Conservation (phyloP, 2,113 vertebrate species). For the Vombatus ursinus region DNA sequence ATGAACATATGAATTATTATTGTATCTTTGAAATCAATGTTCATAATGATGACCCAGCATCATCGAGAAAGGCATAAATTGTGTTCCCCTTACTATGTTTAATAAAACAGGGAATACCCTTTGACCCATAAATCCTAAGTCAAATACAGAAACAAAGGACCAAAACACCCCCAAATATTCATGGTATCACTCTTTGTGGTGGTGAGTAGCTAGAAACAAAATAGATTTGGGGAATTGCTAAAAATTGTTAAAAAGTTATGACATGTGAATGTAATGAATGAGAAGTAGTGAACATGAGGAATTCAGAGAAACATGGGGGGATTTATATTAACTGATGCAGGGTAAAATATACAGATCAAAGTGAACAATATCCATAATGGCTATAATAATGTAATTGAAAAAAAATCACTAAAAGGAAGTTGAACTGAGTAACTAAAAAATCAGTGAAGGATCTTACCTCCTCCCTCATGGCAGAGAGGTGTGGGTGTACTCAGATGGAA, state of each 20-base stretch:
- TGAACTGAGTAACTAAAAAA: neutral
- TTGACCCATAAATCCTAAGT: neutral
- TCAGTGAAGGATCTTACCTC: neutral
- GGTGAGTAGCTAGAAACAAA: neutral
- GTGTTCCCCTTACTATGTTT: neutral
- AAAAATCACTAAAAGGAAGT: neutral
- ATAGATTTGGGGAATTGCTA: neutral
- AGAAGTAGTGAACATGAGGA: neutral
- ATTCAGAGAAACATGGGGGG: neutral
- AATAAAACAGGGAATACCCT: neutral
- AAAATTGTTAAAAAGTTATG: neutral
- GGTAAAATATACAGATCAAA: neutral
- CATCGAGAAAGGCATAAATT: neutral
- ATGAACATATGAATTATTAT: neutral
- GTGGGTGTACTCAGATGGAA: neutral
- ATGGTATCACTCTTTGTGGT: neutral
- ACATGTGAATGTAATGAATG: neutral
- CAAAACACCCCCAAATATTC: neutral
- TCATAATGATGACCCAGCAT: neutral
- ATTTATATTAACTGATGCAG: neutral
- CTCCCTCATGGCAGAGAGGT: neutral
- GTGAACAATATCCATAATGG: neutral
- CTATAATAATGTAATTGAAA: neutral
- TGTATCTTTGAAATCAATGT: neutral
- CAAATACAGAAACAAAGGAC: neutral